A percentile compares a stretch with the other conserved stretches of the same genome.
phyloP scores from a whole-genome alignment of 2,113 vertebrate species.

The Eonycteris spelaea region DNA sequence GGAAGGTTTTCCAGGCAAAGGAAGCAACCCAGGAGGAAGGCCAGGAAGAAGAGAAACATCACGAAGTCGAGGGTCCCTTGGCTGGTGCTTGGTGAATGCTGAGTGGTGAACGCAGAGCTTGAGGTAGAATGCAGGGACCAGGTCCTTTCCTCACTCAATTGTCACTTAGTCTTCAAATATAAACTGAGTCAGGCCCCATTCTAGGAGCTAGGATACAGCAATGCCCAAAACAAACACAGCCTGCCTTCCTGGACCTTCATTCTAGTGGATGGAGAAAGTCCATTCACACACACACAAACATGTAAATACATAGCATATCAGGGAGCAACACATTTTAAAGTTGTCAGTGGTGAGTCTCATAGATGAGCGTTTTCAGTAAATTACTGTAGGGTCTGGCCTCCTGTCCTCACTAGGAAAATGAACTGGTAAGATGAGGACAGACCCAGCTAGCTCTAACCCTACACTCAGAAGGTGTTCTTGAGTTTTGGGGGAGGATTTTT shows the following conservation, averaged over 20 bases:
- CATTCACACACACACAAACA: not conserved
- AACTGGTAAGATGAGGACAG: not conserved
- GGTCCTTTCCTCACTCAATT: not conserved
- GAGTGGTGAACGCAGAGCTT: not conserved
- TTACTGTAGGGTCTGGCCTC: not conserved
- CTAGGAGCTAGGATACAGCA: not conserved
- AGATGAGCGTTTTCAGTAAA: not conserved
- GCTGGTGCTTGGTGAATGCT: not conserved
- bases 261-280: not conserved
- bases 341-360: not conserved
- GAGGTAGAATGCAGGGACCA: not conserved
- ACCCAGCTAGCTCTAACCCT: not conserved
- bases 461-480: not conserved
- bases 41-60: not conserved
- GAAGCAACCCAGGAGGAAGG: not conserved
- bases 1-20: not conserved
- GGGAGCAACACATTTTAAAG: not conserved
- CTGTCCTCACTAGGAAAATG: not conserved
- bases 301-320: not conserved
- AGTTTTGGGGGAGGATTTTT: not conserved
- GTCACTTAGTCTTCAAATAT: not conserved
- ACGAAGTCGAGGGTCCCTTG: not conserved
- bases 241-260: not conserved
- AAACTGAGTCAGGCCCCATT: not conserved
- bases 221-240: not conserved